Base-by-base conservation (phyloP, 2,888 invertebrate species). In the Ennomos fuscantarius region DNA sequence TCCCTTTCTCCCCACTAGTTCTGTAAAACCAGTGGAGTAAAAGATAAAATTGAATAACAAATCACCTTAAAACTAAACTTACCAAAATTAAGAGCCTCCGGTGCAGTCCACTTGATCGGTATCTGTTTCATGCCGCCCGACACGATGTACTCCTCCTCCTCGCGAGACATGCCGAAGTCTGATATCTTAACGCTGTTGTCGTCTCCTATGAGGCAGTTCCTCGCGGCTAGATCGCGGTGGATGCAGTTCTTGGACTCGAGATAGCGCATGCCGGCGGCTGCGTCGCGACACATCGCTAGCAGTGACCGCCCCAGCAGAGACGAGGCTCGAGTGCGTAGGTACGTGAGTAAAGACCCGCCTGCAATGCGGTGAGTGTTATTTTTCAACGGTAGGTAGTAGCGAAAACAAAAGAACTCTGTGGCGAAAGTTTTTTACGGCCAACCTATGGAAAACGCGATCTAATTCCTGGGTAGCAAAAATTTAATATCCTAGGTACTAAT, bases 51-150 rank as follows among this genome's bases (percentile, higher is more conserved):
- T n/a, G n/a, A 2, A 2, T 15, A 15, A 15, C 3, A 24, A 6
- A 24, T 24, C 24, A 24, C 2, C 15, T 15, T 15, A 15, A 15
- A 1, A 15, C 15, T 2, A 3, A 2, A 72, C 84, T 87, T 82
- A 95, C 98, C 98, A 82, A 97, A 98, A 87, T 98, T 98, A 9
- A 99, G 93, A 2, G 99, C 98, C 89, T 99, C 99, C 0, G 99
- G 99, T 1, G 99, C 98, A 0, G 99, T 99, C 99, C 99, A 99
- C 87, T 99, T 99, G 61, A 99, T 98, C 0, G 99, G 99, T 72
- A 99, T 99, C 93, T 99, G 98, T 87, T 99, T 99, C 97, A 99
- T 97, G 35, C 99, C 99, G 71, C 98, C 98, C 2, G 98, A 98
- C 40, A 99, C 99, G 61, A 97, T 98, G 75, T 99, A 99, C 82